Evolutionary conservation across 2,888 invertebrate species (phyloP).

Genomic region (Pegoplata infirma): DNA sequence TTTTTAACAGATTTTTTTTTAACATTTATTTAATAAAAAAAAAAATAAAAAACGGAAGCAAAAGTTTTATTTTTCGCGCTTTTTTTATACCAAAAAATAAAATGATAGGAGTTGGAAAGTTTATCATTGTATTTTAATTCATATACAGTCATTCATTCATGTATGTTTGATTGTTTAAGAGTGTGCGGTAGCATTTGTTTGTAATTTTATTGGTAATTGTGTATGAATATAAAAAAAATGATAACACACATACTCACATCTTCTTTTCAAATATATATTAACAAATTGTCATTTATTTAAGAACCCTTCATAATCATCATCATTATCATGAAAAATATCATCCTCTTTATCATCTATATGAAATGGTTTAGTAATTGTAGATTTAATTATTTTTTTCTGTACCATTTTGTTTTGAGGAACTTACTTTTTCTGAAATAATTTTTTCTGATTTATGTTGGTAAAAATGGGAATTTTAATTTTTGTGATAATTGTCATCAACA

Average conservation of each 20-base stretch:
- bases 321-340: not conserved
- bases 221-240: not conserved
- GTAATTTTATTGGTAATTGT: slow-evolving; percentile 63
- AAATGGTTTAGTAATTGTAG: not conserved
- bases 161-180: not conserved
- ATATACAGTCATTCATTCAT: slow-evolving; percentile 6
- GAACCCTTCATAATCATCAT: not conserved
- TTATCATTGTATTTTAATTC: slow-evolving; percentile 28
- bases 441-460: slow-evolving; percentile 33
- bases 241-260: not conserved
- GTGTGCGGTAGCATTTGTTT: slow-evolving; percentile 59
- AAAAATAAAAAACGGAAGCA: slow-evolving; percentile 48
- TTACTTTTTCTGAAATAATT: not conserved
- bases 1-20: slow-evolving; percentile 51
- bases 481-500: slow-evolving; percentile 45
- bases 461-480: slow-evolving; percentile 17
- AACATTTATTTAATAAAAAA: slow-evolving; percentile 23
- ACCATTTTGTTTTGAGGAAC: not conserved
- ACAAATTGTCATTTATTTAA: slow-evolving; percentile 1
- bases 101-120: slow-evolving; percentile 27
- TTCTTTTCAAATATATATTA: not conserved
- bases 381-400: not conserved
- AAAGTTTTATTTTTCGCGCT: slow-evolving; percentile 59
- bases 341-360: not conserved
- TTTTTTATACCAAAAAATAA: slow-evolving; percentile 33